These are phyloP conservation scores for Neuroterus valhalla DNA, from an alignment of 1,140 invertebrate species.

Conservation along the genomic window DNA sequence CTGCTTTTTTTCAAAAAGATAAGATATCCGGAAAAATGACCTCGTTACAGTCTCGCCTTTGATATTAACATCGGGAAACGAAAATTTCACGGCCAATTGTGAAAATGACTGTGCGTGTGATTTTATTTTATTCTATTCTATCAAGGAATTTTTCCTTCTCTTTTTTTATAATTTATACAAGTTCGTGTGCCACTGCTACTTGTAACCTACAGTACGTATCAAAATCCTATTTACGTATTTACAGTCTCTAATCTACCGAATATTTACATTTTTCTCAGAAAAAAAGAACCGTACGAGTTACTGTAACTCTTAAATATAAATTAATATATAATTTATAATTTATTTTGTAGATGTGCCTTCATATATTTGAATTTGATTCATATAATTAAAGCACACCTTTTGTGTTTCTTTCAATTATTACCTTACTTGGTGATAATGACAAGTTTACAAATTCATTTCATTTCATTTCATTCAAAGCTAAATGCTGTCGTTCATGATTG, in stretches of 20 bases:
- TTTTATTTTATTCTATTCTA: constrained; percentile 5
- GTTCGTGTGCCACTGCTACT: constrained; percentile 16
- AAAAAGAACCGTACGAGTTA: constrained; percentile 39
- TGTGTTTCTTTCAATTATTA: background rate
- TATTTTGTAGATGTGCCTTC: constrained; percentile 50
- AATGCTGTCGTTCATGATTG: background rate
- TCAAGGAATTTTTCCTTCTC: constrained; percentile 2
- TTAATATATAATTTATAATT: constrained; percentile 51
- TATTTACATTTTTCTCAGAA: constrained; percentile 50
- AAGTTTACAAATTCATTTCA: constrained; percentile 2
- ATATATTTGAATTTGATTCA: constrained; percentile 7
- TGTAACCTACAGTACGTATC: constrained; percentile 22
- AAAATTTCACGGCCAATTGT: background rate
- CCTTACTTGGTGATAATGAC: background rate
- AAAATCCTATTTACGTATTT: constrained; percentile 51
- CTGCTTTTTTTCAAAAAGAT: background rate
- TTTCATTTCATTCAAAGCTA: constrained; percentile 7
- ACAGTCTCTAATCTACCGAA: constrained; percentile 55
- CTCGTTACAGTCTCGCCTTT: constrained; percentile 21
- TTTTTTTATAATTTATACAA: constrained; percentile 23
- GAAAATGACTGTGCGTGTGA: constrained; percentile 28
- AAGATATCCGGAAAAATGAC: constrained; percentile 20
- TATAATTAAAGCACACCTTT: constrained; percentile 30
- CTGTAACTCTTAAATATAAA: constrained; percentile 43
- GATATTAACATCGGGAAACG: constrained; percentile 28